These are phyloP conservation scores for Rhopalosiphum nymphaeae DNA, from an alignment of 2,888 invertebrate species.

Conservation along the genomic window DNA sequence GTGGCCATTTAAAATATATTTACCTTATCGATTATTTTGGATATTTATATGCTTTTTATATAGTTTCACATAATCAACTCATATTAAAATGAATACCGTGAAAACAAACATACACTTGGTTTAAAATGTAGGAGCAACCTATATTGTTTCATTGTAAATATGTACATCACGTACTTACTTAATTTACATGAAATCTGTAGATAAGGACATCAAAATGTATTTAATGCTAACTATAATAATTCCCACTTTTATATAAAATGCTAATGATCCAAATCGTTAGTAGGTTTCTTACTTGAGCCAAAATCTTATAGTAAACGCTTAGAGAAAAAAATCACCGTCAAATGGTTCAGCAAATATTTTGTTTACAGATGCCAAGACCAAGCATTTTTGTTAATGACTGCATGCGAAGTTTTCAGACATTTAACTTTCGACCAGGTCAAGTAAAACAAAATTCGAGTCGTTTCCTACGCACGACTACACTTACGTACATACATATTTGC, in stretches of 20 bases:
- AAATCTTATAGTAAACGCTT: not conserved
- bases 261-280: slow-evolving; percentile 20
- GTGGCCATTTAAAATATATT: not conserved
- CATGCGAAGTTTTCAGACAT: slow-evolving; percentile 8
- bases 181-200: slow-evolving; percentile 7
- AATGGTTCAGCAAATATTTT: slow-evolving; percentile 31
- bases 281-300: slow-evolving; percentile 20
- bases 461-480: not conserved
- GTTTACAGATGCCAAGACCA: slow-evolving; percentile 11
- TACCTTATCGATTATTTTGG: not conserved
- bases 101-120: not conserved
- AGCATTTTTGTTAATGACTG: slow-evolving; percentile 1
- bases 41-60: not conserved
- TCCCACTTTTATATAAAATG: not conserved
- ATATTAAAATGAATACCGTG: not conserved
- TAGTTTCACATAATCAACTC: not conserved
- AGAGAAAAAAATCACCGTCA: slow-evolving; percentile 16
- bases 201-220: not conserved
- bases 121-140: not conserved
- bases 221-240: not conserved
- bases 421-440: not conserved
- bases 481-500: not conserved
- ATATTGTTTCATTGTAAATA: not conserved
- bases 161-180: not conserved
- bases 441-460: not conserved